Evolutionary conservation across 2,113 vertebrate genomes (phyloP).

Genomic region (Phocoena sinus): DNA sequence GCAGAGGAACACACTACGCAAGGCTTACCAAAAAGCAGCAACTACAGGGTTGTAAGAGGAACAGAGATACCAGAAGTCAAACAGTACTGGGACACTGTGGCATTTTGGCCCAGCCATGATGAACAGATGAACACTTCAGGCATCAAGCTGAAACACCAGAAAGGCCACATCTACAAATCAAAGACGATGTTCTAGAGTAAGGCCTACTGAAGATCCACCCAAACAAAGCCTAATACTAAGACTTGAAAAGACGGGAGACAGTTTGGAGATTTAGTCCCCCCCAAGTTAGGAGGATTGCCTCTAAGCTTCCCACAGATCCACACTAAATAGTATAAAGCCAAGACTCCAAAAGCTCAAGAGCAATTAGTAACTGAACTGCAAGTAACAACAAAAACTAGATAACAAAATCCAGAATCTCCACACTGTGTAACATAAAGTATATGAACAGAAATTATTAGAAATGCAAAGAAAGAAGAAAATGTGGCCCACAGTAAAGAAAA

Average conservation of each 20-base stretch:
- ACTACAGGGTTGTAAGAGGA: neutral
- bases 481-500: neutral
- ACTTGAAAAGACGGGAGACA: neutral
- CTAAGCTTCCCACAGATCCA: neutral
- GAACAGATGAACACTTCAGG: neutral
- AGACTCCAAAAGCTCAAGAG: neutral
- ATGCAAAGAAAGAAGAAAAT: neutral
- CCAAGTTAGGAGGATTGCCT: neutral
- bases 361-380: neutral
- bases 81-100: neutral
- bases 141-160: neutral
- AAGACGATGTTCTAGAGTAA: neutral
- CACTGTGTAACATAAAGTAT: neutral
- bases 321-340: neutral
- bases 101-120: neutral
- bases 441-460: neutral
- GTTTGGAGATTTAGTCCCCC: neutral
- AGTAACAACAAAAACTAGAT: neutral
- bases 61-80: neutral
- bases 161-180: neutral
- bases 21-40: neutral
- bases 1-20: neutral
- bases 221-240: slow-evolving; percentile 4
- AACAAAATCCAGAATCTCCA: neutral
- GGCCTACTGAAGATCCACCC: neutral